Evolutionary conservation across 2,888 invertebrate species (phyloP).

Genomic region (Erynnis tages): DNA sequence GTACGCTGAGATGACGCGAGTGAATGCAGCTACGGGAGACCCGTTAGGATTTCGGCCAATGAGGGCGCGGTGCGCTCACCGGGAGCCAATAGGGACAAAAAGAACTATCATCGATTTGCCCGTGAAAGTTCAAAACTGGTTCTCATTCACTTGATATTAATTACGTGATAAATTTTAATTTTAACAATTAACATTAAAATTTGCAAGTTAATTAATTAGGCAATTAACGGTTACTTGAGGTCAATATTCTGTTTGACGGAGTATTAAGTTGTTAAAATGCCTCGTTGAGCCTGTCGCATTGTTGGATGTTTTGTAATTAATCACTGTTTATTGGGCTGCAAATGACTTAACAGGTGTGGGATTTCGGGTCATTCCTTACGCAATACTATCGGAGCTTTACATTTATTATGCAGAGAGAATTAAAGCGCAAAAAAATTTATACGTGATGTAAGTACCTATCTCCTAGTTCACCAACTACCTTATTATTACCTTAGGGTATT

Average conservation of each 20-base stretch:
- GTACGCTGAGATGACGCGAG: constrained; percentile 55
- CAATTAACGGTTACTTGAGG: constrained; percentile 39
- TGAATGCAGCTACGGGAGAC: constrained; percentile 59
- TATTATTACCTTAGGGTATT: no score
- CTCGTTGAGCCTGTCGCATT: neutral
- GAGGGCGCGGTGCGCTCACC: constrained; percentile 32
- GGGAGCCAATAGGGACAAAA: constrained; percentile 46
- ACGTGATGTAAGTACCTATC: no score
- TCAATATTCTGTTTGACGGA: constrained; percentile 26
- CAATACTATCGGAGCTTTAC: no score
- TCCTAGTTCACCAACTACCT: no score
- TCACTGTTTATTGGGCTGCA: neutral
- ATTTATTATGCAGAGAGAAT: no score
- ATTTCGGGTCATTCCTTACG: no score
- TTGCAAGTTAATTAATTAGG: constrained; percentile 38
- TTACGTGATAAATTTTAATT: constrained; percentile 38
- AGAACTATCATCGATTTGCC: constrained; percentile 45
- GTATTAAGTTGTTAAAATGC: constrained; percentile 1
- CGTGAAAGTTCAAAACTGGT: constrained; percentile 67
- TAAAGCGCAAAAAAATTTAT: no score
- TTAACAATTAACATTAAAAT: constrained; percentile 35
- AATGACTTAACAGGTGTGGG: no score
- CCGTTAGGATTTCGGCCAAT: constrained; percentile 60
- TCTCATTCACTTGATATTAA: constrained; percentile 41
- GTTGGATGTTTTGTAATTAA: neutral